Percentiles rank a stretch among this genome's conserved stretches.
Evolutionary conservation across 2,113 vertebrate species (phyloP).

Genomic region (Colistium nudipinnis): DNA sequence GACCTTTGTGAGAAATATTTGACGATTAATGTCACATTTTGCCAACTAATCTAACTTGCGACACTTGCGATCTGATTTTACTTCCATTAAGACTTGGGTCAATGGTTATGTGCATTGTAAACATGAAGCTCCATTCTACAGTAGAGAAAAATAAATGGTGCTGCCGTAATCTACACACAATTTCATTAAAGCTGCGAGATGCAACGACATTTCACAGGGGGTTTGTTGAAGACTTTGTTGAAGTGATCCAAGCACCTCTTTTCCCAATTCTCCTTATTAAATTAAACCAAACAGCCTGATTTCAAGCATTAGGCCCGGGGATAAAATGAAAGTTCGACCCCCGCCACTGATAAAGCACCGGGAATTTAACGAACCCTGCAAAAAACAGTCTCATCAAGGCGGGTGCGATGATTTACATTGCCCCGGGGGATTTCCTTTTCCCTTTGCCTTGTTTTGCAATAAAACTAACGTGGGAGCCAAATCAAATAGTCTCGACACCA

Average conservation of each 20-base stretch:
- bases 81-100: not conserved
- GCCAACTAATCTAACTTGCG: no score
- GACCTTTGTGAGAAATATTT: no score
- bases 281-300: slow-evolving; percentile 19
- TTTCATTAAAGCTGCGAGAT: slow-evolving; percentile 20
- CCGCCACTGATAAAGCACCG: slow-evolving; percentile 27
- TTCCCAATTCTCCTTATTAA: slow-evolving; percentile 19
- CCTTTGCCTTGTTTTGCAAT: not conserved
- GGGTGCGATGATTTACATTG: slow-evolving; percentile 5
- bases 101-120: not conserved
- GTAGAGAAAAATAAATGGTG: not conserved
- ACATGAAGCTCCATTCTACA: not conserved
- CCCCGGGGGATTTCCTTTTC: not conserved
- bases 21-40: no score
- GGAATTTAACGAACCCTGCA: slow-evolving; percentile 48
- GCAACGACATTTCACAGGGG: not conserved
- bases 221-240: slow-evolving; percentile 7
- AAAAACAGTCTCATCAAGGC: slow-evolving; percentile 26
- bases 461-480: not conserved
- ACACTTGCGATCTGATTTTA: not conserved
- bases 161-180: not conserved
- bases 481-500: slow-evolving; percentile 7
- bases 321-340: slow-evolving; percentile 47
- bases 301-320: slow-evolving; percentile 4
- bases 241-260: not conserved